Conservation (phyloP, 1,140 invertebrate species). For the Listronotus bonariensis region DNA sequence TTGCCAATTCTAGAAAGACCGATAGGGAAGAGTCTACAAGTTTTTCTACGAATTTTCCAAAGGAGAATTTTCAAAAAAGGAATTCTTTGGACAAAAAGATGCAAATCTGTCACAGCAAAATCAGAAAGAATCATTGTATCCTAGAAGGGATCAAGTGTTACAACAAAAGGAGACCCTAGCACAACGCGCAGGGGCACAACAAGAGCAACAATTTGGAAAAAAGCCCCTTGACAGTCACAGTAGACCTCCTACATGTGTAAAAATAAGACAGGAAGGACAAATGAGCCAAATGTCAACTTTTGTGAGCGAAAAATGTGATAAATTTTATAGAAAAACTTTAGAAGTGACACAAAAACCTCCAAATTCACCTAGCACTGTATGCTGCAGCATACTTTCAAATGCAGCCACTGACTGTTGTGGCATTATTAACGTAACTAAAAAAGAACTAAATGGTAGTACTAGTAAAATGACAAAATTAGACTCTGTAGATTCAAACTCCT, state of each 20-base stretch:
- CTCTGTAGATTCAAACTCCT: slow-evolving; percentile 53
- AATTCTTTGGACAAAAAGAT: neutral
- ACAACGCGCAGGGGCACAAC: neutral
- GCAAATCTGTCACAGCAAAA: slow-evolving; percentile 12
- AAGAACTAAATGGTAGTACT: slow-evolving; percentile 45
- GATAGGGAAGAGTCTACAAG: neutral
- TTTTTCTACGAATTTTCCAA: no score
- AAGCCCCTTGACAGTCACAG: neutral
- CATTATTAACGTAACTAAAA: slow-evolving; percentile 49
- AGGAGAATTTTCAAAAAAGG: no score
- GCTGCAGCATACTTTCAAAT: slow-evolving; percentile 54
- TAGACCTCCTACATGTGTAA: neutral
- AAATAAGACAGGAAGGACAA: slow-evolving; percentile 3
- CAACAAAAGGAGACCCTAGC: neutral
- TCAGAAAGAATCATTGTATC: slow-evolving; percentile 26
- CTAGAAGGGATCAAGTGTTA: slow-evolving; percentile 8
- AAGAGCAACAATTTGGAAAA: slow-evolving; percentile 3
- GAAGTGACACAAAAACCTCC: slow-evolving; percentile 45
- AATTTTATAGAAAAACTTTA: slow-evolving; percentile 43
- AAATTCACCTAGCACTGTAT: slow-evolving; percentile 54
- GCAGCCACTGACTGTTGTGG: slow-evolving; percentile 52
- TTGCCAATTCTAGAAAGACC: neutral
- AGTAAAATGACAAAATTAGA: slow-evolving; percentile 52
- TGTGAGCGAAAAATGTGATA: slow-evolving; percentile 47
- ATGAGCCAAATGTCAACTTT: slow-evolving; percentile 25